Conservation (phyloP, 2,888 invertebrate genomes). For the Ischnura elegans region DNA sequence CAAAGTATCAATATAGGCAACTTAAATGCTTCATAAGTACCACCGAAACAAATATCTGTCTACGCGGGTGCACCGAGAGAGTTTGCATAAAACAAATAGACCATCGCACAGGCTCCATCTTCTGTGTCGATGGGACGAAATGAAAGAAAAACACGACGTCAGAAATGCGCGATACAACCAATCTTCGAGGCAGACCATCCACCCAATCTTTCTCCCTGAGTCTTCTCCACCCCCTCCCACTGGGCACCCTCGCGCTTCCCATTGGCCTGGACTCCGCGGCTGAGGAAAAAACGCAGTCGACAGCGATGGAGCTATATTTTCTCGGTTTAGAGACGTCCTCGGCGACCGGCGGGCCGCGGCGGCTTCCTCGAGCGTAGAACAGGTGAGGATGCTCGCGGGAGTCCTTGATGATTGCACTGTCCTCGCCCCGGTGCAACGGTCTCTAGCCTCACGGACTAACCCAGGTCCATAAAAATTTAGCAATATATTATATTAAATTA, state of each 20-base stretch:
- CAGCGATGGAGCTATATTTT: not conserved
- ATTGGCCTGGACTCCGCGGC: slow-evolving; percentile 3
- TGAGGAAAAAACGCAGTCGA: not conserved
- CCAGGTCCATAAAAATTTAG: no score
- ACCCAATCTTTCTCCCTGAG: not conserved
- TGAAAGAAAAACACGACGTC: no score
- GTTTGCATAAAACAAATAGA: no score
- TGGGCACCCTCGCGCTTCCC: not conserved
- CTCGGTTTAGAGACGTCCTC: not conserved
- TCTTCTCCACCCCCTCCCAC: not conserved
- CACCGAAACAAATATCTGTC: no score
- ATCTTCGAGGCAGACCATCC: not conserved
- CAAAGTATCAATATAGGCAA: no score
- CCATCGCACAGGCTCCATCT: no score
- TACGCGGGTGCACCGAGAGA: no score
- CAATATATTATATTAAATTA: no score
- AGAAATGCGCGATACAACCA: not conserved
- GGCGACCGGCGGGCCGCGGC: not conserved
- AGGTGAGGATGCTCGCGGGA: not conserved
- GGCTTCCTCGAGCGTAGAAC: not conserved
- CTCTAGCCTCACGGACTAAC: no score
- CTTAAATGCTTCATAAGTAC: no score
- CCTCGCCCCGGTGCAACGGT: not conserved
- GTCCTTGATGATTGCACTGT: not conserved
- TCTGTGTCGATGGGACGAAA: no score